phyloP scores from a whole-genome alignment of 1,140 invertebrate genomes.

The Trichoplusia ni region DNA sequence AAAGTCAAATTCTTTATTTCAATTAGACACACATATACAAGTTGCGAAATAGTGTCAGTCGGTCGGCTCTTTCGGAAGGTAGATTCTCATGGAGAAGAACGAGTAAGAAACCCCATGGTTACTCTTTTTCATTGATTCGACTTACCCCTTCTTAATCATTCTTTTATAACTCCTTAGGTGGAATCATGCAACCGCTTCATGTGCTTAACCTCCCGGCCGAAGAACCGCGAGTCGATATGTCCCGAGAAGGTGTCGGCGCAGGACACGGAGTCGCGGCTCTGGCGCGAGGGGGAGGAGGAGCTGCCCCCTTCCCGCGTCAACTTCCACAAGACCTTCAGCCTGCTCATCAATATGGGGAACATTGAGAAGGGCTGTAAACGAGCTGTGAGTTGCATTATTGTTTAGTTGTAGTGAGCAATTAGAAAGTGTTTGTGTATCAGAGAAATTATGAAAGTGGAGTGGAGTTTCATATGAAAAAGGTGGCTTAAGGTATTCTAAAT shows the following conservation, averaged over 20 bases:
- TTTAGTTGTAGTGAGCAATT: background rate
- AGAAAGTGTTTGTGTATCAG: background rate
- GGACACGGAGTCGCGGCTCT: conserved; percentile 39
- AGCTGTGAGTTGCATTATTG: conserved; percentile 74
- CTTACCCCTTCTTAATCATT: no score
- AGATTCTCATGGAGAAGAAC: no score
- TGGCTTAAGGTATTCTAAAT: no score
- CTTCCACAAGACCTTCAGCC: conserved; percentile 87
- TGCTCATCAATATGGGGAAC: conserved; percentile 88
- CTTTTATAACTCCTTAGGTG: conserved; percentile 65
- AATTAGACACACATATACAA: no score
- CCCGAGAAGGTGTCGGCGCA: background rate
- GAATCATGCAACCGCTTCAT: conserved; percentile 87
- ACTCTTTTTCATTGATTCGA: no score
- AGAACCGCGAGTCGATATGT: conserved; percentile 51
- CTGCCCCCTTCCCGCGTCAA: conserved; percentile 75
- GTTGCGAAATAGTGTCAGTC: no score
- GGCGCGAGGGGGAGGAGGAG: conserved; percentile 43
- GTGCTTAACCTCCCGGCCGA: conserved; percentile 85
- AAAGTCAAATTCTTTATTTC: no score
- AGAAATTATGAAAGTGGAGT: no score
- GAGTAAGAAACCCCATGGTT: no score
- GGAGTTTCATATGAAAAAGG: no score
- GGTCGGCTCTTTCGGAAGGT: no score
- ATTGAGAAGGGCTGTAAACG: conserved; percentile 82